Evolutionary conservation across 2,888 invertebrate species (phyloP).

Genomic region (Drosophila trichaetosa): DNA sequence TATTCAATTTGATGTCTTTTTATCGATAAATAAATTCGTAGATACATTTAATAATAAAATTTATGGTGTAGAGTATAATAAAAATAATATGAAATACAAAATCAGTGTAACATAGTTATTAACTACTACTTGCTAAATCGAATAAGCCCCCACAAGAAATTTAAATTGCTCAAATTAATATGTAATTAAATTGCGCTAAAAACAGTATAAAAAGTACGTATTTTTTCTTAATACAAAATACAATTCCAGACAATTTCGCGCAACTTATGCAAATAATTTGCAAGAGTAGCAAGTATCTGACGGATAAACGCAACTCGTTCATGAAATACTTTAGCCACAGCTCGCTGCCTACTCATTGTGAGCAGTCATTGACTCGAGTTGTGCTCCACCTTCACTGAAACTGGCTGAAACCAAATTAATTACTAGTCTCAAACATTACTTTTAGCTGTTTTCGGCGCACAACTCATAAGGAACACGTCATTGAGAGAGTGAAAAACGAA

Average conservation of each 20-base stretch:
- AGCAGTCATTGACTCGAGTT: slow-evolving; percentile 58
- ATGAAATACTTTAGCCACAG: slow-evolving; percentile 23
- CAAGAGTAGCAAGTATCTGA: slow-evolving; percentile 20
- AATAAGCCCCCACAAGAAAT: background rate
- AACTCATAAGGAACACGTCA: slow-evolving; percentile 40
- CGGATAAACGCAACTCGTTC: slow-evolving; percentile 15
- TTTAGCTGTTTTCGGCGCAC: slow-evolving; percentile 10
- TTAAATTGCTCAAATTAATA: background rate
- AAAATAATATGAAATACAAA: background rate
- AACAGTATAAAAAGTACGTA: background rate
- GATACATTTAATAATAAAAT: background rate
- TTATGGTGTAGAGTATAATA: background rate
- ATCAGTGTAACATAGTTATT: background rate
- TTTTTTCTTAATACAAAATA: background rate
- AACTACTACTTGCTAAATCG: no score
- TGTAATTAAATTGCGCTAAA: slow-evolving; percentile 8
- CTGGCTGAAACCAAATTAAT: slow-evolving; percentile 55
- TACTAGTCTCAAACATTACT: slow-evolving; percentile 40
- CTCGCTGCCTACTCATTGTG: slow-evolving; percentile 34
- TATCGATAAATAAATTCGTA: background rate
- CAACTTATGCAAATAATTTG: slow-evolving; percentile 34
- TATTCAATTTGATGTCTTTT: background rate
- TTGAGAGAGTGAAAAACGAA: slow-evolving; percentile 33
- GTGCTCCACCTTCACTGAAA: slow-evolving; percentile 41
- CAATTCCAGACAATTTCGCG: slow-evolving; percentile 6